Evolutionary conservation across 2,888 invertebrate genomes (phyloP).

Genomic region (Drosophila buzzatii): DNA sequence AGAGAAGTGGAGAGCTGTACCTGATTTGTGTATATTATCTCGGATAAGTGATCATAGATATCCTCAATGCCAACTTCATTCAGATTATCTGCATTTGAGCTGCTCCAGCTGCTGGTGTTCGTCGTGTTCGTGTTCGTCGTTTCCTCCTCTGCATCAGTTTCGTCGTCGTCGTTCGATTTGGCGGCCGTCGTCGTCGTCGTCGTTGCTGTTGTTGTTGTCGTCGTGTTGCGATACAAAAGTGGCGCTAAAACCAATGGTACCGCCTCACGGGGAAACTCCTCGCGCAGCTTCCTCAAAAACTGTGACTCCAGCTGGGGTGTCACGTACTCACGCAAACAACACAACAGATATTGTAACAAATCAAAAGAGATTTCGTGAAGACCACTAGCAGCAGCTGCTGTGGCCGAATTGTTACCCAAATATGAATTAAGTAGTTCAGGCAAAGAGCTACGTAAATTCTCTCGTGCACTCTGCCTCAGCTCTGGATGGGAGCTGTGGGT

Average conservation of each 20-base stretch:
- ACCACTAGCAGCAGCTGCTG: slow-evolving; percentile 85
- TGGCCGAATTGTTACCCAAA: slow-evolving; percentile 90
- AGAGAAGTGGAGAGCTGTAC: slow-evolving; percentile 18
- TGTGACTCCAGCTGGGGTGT: slow-evolving; percentile 81
- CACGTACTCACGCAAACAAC: slow-evolving; percentile 86
- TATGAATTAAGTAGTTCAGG: slow-evolving; percentile 94
- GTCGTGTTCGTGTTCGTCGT: slow-evolving; percentile 85
- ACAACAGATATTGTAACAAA: slow-evolving; percentile 93
- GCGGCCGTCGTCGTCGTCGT: slow-evolving; percentile 47
- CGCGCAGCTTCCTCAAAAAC: slow-evolving; percentile 92
- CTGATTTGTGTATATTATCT: slow-evolving; percentile 83
- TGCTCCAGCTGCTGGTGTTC: slow-evolving; percentile 87
- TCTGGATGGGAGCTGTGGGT: slow-evolving; percentile 93
- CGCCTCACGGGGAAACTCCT: slow-evolving; percentile 94
- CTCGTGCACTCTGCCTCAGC: slow-evolving; percentile 90
- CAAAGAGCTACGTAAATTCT: slow-evolving; percentile 92
- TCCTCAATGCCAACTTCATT: slow-evolving; percentile 83
- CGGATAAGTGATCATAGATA: slow-evolving; percentile 84
- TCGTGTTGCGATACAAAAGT: slow-evolving; percentile 88
- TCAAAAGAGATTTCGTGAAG: slow-evolving; percentile 96
- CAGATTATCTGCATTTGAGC: slow-evolving; percentile 87
- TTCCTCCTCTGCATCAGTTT: slow-evolving; percentile 74
- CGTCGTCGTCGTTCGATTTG: slow-evolving; percentile 38
- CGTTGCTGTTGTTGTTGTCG: slow-evolving; percentile 15
- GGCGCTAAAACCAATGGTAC: slow-evolving; percentile 96